Evolutionary conservation across 2,113 vertebrate genomes (phyloP).

Genomic region (Catagonus wagneri): DNA sequence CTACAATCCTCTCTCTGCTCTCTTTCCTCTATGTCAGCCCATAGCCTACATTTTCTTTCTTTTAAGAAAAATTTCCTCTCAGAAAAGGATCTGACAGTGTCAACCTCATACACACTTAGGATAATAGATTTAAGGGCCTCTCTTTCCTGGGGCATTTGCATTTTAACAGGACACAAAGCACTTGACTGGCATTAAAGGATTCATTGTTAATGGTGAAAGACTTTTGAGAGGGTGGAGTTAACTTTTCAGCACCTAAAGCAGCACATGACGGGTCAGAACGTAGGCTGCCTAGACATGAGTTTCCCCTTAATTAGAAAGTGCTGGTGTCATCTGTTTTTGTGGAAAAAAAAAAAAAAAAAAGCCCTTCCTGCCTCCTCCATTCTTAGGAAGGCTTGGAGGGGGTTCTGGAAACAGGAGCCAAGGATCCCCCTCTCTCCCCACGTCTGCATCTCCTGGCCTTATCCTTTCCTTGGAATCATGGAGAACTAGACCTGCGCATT

Average conservation of each 20-base stretch:
- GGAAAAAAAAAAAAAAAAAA: no score
- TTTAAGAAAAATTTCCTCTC: background rate
- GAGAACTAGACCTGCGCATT: background rate
- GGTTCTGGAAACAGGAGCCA: background rate
- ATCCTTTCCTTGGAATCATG: background rate
- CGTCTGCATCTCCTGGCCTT: background rate
- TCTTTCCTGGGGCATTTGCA: background rate
- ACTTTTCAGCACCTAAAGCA: background rate
- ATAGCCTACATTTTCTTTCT: background rate
- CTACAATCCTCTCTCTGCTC: background rate
- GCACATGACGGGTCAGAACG: background rate
- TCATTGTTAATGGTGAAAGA: background rate
- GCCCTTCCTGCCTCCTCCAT: background rate
- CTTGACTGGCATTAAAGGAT: background rate
- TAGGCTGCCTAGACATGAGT: background rate
- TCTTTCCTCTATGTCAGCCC: background rate
- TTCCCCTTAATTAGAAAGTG: background rate
- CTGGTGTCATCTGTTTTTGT: background rate
- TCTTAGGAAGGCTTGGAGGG: rapidly evolving
- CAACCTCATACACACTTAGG: background rate
- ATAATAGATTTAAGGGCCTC: background rate
- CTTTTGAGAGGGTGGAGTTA: background rate
- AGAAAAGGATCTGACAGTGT: background rate
- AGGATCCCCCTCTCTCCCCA: no score
- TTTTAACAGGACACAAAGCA: background rate